phyloP scores from a whole-genome alignment of 2,888 invertebrate species.

The Baronia brevicornis region DNA sequence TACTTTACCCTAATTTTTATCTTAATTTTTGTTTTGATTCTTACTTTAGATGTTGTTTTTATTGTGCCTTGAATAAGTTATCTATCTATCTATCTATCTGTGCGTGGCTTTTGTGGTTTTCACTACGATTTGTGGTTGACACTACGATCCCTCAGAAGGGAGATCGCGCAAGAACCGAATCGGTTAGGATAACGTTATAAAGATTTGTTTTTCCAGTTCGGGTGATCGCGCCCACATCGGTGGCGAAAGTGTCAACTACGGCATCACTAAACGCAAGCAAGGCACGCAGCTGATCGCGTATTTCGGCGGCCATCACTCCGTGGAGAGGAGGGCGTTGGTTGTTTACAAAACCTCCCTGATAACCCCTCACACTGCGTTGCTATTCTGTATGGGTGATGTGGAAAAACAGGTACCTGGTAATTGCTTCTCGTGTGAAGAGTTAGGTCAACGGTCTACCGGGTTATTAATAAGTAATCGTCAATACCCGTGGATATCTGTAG shows the following conservation, averaged over 20 bases:
- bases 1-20: too few species aligned
- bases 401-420: constrained; percentile 21
- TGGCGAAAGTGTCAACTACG: constrained; percentile 79
- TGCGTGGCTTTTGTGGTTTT: too few species aligned
- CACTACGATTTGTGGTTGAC: too few species aligned
- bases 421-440: constrained; percentile 14
- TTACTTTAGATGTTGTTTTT: too few species aligned
- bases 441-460: too few species aligned
- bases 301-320: constrained; percentile 73
- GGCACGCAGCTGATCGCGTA: constrained; percentile 68
- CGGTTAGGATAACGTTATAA: neutral
- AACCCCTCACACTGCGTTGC: constrained; percentile 73
- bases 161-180: too few species aligned
- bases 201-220: constrained; percentile 49
- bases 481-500: too few species aligned
- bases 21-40: too few species aligned
- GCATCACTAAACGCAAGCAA: constrained; percentile 40
- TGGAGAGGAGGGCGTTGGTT: constrained; percentile 68
- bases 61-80: too few species aligned
- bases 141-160: too few species aligned
- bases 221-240: constrained; percentile 75
- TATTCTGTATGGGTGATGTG: constrained; percentile 62
- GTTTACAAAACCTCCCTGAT: constrained; percentile 76
- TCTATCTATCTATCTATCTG: too few species aligned
- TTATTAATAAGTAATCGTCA: too few species aligned